Percentiles rank a stretch among this genome's conserved stretches.
Evolutionary conservation across 2,888 invertebrate species (phyloP).

Genomic region (Ernsta delagoae): DNA sequence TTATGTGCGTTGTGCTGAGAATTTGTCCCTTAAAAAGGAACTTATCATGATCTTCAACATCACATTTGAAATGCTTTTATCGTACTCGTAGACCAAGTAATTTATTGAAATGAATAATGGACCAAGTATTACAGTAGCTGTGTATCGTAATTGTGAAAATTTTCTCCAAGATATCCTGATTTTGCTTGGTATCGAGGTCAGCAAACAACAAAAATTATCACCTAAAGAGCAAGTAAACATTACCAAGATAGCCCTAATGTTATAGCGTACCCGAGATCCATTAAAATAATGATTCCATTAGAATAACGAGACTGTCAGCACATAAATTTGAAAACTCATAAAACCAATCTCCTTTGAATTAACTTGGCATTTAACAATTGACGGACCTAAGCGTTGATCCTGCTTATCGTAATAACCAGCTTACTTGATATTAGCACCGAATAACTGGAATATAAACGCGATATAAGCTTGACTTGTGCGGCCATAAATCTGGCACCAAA

Average conservation of each 20-base stretch:
- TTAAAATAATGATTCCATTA: constrained; percentile 1
- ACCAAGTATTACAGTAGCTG: too few species aligned
- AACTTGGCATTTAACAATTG: constrained; percentile 13
- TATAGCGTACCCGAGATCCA: background rate
- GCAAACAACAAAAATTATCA: background rate
- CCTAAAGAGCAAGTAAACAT: background rate
- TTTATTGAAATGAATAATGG: too few species aligned
- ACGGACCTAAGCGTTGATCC: constrained; percentile 20
- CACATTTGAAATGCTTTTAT: too few species aligned
- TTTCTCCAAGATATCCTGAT: background rate
- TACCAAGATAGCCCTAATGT: background rate
- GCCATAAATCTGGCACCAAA: constrained; percentile 19
- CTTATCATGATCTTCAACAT: background rate
- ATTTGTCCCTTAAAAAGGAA: too few species aligned
- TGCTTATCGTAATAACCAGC: constrained; percentile 17
- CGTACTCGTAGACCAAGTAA: too few species aligned
- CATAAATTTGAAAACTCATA: constrained; percentile 6
- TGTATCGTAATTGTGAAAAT: background rate
- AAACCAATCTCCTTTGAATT: constrained; percentile 2
- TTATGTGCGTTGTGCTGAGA: too few species aligned
- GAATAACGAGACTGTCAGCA: background rate
- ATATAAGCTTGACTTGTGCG: constrained; percentile 25
- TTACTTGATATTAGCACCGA: constrained; percentile 22
- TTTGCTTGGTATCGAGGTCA: background rate
- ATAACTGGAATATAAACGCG: constrained; percentile 22